Conservation (phyloP, 2,113 vertebrate genomes). For the Sturnira hondurensis region DNA sequence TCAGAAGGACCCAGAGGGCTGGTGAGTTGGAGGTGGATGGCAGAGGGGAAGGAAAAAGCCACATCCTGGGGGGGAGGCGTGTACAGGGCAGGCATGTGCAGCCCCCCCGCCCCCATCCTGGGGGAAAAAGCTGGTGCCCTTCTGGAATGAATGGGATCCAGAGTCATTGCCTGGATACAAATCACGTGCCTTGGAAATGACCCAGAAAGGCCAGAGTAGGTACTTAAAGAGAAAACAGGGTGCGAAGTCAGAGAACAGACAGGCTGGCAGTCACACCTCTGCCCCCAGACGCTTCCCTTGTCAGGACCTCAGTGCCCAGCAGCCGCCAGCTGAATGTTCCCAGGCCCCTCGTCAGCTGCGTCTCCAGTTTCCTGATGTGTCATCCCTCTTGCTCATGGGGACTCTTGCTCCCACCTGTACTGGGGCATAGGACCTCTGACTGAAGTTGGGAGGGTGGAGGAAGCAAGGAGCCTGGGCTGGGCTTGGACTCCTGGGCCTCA, state of each 20-base stretch:
- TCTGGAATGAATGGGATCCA: not conserved
- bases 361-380: not conserved
- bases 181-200: not conserved
- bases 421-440: rapidly evolving
- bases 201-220: not conserved
- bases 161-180: slow-evolving; percentile 17
- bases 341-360: not conserved
- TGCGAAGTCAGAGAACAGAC: not conserved
- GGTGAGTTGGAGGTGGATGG: rapidly evolving
- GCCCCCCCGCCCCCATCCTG: too few species aligned
- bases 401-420: not conserved
- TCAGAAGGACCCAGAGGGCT: not conserved
- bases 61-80: not conserved
- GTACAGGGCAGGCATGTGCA: too few species aligned
- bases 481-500: not conserved
- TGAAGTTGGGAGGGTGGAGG: not conserved
- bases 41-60: not conserved
- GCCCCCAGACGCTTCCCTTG: slow-evolving; percentile 14
- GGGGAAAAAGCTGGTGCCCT: not conserved
- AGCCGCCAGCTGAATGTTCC: not conserved
- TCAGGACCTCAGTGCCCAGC: not conserved
- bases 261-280: not conserved
- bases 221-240: not conserved
- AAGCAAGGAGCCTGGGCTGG: not conserved
- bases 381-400: not conserved